Evolutionary conservation across 1,140 invertebrate species (phyloP).

Genomic region (Nilaparvata lugens): DNA sequence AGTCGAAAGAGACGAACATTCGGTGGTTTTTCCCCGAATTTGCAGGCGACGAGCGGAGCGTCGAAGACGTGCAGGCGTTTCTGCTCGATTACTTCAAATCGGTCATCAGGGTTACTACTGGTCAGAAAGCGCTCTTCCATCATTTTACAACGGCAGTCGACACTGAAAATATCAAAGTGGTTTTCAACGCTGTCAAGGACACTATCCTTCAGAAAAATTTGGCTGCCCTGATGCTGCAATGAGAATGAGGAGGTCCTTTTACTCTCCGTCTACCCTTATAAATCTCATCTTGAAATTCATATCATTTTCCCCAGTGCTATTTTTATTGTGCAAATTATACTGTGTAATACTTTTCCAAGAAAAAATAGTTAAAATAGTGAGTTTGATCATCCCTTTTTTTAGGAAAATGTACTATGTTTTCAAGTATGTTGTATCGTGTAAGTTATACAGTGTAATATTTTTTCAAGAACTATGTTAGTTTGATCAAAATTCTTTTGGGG

Average conservation of each 20-base stretch:
- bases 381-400: too few relatives aligned
- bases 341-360: too few relatives aligned
- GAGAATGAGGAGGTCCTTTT: constrained; percentile 26
- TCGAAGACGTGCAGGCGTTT: constrained; percentile 83
- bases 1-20: constrained; percentile 68
- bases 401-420: too few relatives aligned
- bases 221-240: constrained; percentile 87
- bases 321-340: too few relatives aligned
- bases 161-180: constrained; percentile 95
- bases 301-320: too few relatives aligned
- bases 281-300: too few relatives aligned
- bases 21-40: constrained; percentile 82
- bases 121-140: constrained; percentile 75
- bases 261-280: neutral
- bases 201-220: constrained; percentile 92
- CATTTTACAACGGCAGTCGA: constrained; percentile 98
- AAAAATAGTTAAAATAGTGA: too few relatives aligned
- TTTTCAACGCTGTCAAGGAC: constrained; percentile 96
- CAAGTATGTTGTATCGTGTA: too few relatives aligned
- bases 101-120: constrained; percentile 56
- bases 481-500: too few relatives aligned
- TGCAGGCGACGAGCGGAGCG: constrained; percentile 72
- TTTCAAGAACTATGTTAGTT: too few relatives aligned
- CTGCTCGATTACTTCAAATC: constrained; percentile 75
- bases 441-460: too few relatives aligned